Conservation (phyloP, 2,888 invertebrate genomes). For the Neocrepidodera transversa region DNA sequence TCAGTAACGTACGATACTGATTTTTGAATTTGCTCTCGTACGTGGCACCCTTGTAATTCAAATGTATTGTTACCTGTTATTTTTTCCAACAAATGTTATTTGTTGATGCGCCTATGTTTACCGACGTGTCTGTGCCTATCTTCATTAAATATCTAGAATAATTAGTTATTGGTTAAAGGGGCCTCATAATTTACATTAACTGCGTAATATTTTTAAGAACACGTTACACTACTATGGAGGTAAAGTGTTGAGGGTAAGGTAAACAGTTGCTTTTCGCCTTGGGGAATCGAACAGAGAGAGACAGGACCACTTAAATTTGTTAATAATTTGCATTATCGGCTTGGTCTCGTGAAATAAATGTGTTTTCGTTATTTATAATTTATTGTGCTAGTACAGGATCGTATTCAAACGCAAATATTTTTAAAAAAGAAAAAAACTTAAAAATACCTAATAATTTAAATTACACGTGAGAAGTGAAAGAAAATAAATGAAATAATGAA, state of each 20-base stretch:
- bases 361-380: not conserved
- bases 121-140: conserved; percentile 6
- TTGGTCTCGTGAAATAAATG: not conserved
- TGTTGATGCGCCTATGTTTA: not conserved
- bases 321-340: conserved; percentile 3
- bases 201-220: conserved; percentile 13
- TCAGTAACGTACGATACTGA: too few relatives aligned
- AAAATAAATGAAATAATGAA: too few relatives aligned
- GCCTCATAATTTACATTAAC: conserved; percentile 15
- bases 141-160: conserved; percentile 13
- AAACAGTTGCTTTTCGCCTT: not conserved
- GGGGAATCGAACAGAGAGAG: not conserved
- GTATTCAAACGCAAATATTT: too few relatives aligned
- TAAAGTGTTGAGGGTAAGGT: conserved; percentile 1
- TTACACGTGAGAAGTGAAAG: too few relatives aligned
- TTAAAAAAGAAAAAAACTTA: too few relatives aligned
- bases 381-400: not conserved
- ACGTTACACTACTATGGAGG: conserved; percentile 4
- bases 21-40: too few relatives aligned
- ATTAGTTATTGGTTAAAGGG: conserved; percentile 20
- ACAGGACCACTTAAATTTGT: not conserved
- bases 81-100: too few relatives aligned
- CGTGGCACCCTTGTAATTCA: too few relatives aligned
- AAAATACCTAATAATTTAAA: too few relatives aligned
- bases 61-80: too few relatives aligned